Evolutionary conservation across 2,797 vertebrate genomes (phyloP).

Genomic region (Hoplostethus atlanticus): DNA sequence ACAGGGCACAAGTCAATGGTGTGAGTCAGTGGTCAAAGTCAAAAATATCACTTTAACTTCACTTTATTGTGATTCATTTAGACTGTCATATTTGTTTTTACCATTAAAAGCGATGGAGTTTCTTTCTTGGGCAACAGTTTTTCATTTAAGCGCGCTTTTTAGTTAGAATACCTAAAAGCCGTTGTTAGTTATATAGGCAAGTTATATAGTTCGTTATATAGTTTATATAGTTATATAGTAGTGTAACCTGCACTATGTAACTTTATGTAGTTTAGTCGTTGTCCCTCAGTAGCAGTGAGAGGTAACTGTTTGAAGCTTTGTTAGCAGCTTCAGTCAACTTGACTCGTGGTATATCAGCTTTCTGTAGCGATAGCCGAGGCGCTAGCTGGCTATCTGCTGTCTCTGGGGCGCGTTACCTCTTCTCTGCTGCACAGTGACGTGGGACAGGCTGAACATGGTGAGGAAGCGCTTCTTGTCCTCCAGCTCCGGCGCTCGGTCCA

Average conservation of each 20-base stretch:
- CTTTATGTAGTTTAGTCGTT: too few relatives aligned
- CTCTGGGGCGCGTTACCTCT: conserved; percentile 90
- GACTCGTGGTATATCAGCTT: too few relatives aligned
- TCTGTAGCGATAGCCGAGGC: too few relatives aligned
- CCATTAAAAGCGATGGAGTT: too few relatives aligned
- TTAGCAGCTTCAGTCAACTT: too few relatives aligned
- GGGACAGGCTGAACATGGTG: conserved; percentile 95
- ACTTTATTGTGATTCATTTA: background rate
- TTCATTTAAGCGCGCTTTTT: conserved; percentile 15
- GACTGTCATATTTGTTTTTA: background rate
- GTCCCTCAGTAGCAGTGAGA: too few relatives aligned
- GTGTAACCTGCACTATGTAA: background rate
- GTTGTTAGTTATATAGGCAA: too few relatives aligned
- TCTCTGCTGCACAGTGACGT: conserved; percentile 92
- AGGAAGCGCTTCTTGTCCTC: conserved; percentile 98
- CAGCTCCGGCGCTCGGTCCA: conserved; percentile 95
- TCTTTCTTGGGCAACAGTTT: background rate
- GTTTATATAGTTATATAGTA: background rate
- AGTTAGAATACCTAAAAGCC: too few relatives aligned
- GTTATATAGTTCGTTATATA: too few relatives aligned
- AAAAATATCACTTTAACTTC: background rate
- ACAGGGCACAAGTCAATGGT: conserved; percentile 8
- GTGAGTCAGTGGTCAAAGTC: background rate
- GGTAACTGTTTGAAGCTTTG: too few relatives aligned
- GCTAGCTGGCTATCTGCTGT: too few relatives aligned